Evolutionary conservation across 2,113 vertebrate species (phyloP), one percentile per base, ranked within the genome.

Genomic region (Accipiter cooperii): DNA sequence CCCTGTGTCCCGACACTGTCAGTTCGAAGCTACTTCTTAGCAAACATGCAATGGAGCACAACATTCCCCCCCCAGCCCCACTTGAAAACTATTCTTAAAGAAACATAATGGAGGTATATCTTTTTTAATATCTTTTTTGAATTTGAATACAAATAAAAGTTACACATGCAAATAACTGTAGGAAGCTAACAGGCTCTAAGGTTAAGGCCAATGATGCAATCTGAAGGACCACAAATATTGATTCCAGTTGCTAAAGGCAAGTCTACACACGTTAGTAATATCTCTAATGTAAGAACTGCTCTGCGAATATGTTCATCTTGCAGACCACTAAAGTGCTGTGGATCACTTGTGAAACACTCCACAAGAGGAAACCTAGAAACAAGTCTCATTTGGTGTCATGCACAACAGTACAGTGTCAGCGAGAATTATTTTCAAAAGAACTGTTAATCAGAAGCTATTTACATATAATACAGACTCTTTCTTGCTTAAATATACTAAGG

Each of bases 291-390:
- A 66, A 34, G 10, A 55, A 38, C 21, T 10, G 21, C 19, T 19
- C 71, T 68, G 26, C 1, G 2, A 79, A 19, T 34, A 65, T 0
- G 0, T 14, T 60, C 1, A 58, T 11, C 28, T 68, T 85, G 42
- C 28, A 90, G 54, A 49, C 34, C 60, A 36, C 11, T 40, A 40
- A 58, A 82, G 47, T 13, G 42, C 13, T 29, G 9, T 26, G 44
- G 33, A 58, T 63, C n/a, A 36, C 10, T 66, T 3, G 8, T 4
- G 0, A 40, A 77, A 77, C 24, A 65, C 6, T 34, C 18, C 13
- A 74, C 46, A 46, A 34, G 61, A 74, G 21, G 75, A 91, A 87
- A 74, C 6, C 5, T 18, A 47, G 8, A 65, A 68, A 1, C 15
- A 69, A 51, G 21, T 66, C 36, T 88, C 42, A 54, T 71, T 52